Base-by-base conservation (phyloP, 2,888 invertebrate species). In the Pomacea canaliculata region DNA sequence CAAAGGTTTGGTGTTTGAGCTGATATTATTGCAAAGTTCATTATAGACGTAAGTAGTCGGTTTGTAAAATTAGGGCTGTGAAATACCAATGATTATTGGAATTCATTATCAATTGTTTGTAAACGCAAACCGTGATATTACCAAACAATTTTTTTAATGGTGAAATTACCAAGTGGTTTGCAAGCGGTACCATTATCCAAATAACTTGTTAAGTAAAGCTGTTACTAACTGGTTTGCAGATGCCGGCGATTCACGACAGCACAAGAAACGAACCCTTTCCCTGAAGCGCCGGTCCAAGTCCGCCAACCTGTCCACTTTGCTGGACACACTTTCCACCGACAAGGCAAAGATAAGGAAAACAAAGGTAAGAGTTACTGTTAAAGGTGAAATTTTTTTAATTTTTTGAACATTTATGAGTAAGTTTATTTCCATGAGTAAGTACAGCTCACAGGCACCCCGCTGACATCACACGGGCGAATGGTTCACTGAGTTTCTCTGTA, bases 271-370 rank as follows among this genome's bases (percentile, higher is more conserved):
- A 80, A 94, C 95, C 0, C 94, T 96, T 72, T 92, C 96, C 80
- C 92, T 97, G 82, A 97, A 96, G 91, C 93, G 95, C 89, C 96
- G 96, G 89, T 96, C 97, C 0, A 93, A 96, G 76, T 97, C 97
- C 19, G 86, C 86, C 19, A 88, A 86, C 77, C 81, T 86, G 10
- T 81, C 83, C 66, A 83, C 84, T 7, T 72, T 87, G n/a, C 83
- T 88, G 16, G 86, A 87, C 73, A 83, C 84, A 4, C 49, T 69
- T 18, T 62, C 72, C 27, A 12, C 66, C 46, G 48, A 48, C 7
- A 48, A 66, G 5, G 59, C 48, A 59, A 27, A 18, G 48, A 46
- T 59, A 70, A 72, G 12, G 78, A 78, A 46, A 60, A 69, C 46
- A 80, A 78, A 80, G 80, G 80, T 76, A 37, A 75, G 78, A 63